Conservation (phyloP, 2,888 invertebrate species). For the Zhuqinia jingwanae region DNA sequence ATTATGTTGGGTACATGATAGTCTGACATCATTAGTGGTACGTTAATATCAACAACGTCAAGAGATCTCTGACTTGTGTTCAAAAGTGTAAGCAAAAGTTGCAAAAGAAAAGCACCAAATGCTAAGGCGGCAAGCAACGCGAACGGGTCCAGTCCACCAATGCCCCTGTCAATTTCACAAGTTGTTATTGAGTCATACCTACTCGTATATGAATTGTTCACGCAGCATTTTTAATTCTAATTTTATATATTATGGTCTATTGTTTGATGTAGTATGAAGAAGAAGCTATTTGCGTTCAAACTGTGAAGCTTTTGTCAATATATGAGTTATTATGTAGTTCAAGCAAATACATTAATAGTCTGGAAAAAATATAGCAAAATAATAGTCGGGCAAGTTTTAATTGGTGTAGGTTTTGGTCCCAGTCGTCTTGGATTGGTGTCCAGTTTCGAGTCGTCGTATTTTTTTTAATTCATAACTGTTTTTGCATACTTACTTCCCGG, state of each 20-base stretch:
- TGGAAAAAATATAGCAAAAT: too few relatives aligned
- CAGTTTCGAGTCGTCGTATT: neutral
- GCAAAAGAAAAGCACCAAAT: constrained; percentile 79
- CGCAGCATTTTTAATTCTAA: too few relatives aligned
- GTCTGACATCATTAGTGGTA: constrained; percentile 78
- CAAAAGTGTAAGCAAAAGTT: constrained; percentile 78
- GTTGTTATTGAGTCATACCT: constrained; percentile 40
- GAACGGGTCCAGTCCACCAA: constrained; percentile 79
- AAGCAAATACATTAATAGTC: too few relatives aligned
- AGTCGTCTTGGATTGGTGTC: neutral
- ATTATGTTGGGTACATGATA: constrained; percentile 78
- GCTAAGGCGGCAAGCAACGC: constrained; percentile 78
- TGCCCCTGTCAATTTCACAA: constrained; percentile 69
- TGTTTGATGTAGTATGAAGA: too few relatives aligned
- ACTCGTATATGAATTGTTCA: too few relatives aligned
- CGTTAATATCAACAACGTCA: constrained; percentile 79
- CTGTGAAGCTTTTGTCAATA: too few relatives aligned
- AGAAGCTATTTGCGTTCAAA: too few relatives aligned
- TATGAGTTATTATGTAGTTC: too few relatives aligned
- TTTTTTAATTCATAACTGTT: too few relatives aligned
- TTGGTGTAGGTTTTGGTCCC: neutral
- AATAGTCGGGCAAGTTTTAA: too few relatives aligned
- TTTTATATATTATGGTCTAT: too few relatives aligned
- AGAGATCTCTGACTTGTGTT: constrained; percentile 79
- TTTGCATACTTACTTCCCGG: constrained; percentile 77